phyloP scores from a whole-genome alignment of 2,888 invertebrate genomes.

The Eledone cirrhosa region DNA sequence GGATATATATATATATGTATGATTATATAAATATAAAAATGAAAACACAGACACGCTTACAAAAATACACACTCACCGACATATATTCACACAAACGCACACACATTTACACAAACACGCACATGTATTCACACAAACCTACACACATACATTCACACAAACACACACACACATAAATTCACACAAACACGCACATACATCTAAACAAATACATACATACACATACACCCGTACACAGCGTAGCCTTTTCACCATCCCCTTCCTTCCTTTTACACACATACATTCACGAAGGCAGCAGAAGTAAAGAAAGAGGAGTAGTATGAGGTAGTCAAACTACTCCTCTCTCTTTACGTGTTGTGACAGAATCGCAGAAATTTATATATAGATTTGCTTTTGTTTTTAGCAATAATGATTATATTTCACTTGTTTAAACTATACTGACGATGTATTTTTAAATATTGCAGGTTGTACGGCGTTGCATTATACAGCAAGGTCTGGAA shows the following conservation, averaged over 20 bases:
- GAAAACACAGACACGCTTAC: too few species aligned
- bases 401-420: too few species aligned
- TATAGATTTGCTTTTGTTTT: too few species aligned
- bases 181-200: neutral
- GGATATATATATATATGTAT: neutral
- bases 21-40: neutral
- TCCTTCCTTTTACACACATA: neutral
- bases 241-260: neutral
- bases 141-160: neutral
- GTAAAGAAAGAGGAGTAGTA: too few species aligned
- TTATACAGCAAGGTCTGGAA: neutral
- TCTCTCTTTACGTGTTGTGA: too few species aligned
- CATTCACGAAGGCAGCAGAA: too few species aligned
- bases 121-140: neutral
- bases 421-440: too few species aligned
- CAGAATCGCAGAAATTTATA: too few species aligned
- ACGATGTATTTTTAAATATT: neutral
- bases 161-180: neutral
- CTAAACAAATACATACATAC: neutral
- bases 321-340: too few species aligned
- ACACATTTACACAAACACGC: neutral
- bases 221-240: neutral
- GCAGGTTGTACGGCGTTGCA: constrained; percentile 14
- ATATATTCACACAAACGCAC: neutral
- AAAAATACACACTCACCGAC: neutral